Evolutionary conservation across 2,888 invertebrate genomes (phyloP).

Genomic region (Syritta pipiens): DNA sequence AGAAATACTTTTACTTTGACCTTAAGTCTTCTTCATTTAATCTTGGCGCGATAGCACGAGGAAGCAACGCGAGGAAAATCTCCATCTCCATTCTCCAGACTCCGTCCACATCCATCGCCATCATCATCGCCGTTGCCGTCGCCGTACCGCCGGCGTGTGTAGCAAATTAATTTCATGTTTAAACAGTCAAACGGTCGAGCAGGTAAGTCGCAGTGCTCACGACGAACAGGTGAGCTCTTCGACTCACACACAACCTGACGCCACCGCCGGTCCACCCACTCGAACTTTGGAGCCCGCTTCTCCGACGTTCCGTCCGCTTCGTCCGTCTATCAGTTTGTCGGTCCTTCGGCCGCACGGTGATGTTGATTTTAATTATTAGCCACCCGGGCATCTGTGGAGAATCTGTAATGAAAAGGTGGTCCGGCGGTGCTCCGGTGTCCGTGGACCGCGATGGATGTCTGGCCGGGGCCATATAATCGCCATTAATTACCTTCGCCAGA

Average conservation of each 20-base stretch:
- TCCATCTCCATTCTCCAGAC: slow-evolving; percentile 24
- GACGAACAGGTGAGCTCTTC: slow-evolving; percentile 54
- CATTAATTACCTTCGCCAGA: slow-evolving; percentile 56
- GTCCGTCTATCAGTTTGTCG: neutral
- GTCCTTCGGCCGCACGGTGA: slow-evolving; percentile 7
- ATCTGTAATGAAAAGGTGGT: slow-evolving; percentile 68
- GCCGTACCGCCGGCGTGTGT: slow-evolving; percentile 63
- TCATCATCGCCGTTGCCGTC: slow-evolving; percentile 35
- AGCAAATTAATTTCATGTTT: slow-evolving; percentile 69
- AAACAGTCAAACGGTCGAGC: slow-evolving; percentile 53
- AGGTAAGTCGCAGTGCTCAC: slow-evolving; percentile 51
- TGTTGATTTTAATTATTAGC: slow-evolving; percentile 67
- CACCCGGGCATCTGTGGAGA: slow-evolving; percentile 53
- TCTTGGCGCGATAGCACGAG: slow-evolving; percentile 61
- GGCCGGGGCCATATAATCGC: slow-evolving; percentile 54
- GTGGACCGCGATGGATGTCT: slow-evolving; percentile 43
- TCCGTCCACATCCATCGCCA: slow-evolving; percentile 39
- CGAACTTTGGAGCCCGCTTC: slow-evolving; percentile 41
- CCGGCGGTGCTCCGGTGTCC: too few species aligned
- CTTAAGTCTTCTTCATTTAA: slow-evolving; percentile 65
- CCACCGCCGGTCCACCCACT: slow-evolving; percentile 50
- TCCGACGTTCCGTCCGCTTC: slow-evolving; percentile 16
- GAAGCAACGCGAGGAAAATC: slow-evolving; percentile 42
- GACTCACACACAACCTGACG: slow-evolving; percentile 38
- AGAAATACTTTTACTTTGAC: slow-evolving; percentile 69